phyloP scores from a whole-genome alignment of 2,113 vertebrate species.

The Trematomus loennbergii region DNA sequence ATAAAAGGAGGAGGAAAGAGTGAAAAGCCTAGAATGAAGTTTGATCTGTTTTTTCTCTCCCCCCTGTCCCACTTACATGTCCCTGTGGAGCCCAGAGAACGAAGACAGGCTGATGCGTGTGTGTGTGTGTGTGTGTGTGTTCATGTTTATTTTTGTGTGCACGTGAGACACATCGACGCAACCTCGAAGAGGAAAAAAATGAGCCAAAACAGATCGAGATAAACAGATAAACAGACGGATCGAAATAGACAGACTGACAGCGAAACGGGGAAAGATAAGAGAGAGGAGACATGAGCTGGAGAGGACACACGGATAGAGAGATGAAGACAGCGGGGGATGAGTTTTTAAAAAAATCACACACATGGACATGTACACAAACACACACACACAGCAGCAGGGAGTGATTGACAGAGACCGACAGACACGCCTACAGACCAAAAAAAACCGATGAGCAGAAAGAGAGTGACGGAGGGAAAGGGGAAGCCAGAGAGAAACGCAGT shows the following conservation, averaged over 20 bases:
- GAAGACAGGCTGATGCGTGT: conserved; percentile 40
- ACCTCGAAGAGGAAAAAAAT: conserved; percentile 34
- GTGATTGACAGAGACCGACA: conserved; percentile 70
- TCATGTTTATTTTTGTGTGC: conserved; percentile 16
- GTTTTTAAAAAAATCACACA: conserved; percentile 34
- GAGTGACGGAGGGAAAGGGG: conserved; percentile 50
- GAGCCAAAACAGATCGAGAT: conserved; percentile 66
- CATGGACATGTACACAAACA: conserved; percentile 11
- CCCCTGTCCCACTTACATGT: conserved; percentile 78
- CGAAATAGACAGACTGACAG: conserved; percentile 73
- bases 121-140: conserved; percentile 10
- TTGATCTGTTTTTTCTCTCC: conserved; percentile 76
- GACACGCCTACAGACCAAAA: conserved; percentile 70
- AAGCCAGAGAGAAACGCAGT: conserved; percentile 51
- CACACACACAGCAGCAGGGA: conserved; percentile 2
- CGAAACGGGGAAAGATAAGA: conserved; percentile 45
- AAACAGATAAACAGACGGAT: conserved; percentile 75
- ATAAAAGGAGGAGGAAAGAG: conserved; percentile 49
- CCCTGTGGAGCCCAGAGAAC: conserved; percentile 68
- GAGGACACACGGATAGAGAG: conserved; percentile 50
- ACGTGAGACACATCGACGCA: conserved; percentile 30
- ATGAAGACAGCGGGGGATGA: conserved; percentile 52
- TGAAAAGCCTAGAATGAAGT: conserved; percentile 74
- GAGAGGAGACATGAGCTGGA: conserved; percentile 47
- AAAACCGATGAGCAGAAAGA: conserved; percentile 63